Base-by-base conservation (phyloP, 2,113 vertebrate genomes). In the Phylloscopus whistleri region DNA sequence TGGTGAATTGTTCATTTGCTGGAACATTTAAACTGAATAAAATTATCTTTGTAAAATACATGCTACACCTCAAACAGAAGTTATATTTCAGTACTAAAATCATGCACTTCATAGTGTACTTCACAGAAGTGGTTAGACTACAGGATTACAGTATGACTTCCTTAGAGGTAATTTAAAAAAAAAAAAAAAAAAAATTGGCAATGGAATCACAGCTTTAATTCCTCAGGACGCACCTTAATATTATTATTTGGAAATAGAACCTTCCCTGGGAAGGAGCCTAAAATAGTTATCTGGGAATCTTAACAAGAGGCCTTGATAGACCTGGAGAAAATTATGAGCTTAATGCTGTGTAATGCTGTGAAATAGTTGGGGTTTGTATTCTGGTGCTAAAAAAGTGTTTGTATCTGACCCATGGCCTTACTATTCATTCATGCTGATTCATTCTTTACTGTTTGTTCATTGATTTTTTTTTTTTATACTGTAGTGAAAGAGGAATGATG, bases 181-280 rank as follows among this genome's bases (percentile, higher is more conserved):
- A 13, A 6, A 31, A 13, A 6, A 31, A 28, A 6, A 35, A 4
- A 0, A 11, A 4, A 33, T 21, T 43, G 1, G 2, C 12, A 87
- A 19, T 39, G 9, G 12, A 73, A 68, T 1, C 5, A 28, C 15
- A 44, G 22, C 2, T 55, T 72, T 80, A 75, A 13, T 68, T 81
- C 16, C 20, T 76, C 30, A 43, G n/a, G 60, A 33, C 69, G 17
- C 3, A 33, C 11, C 20, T 33, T 77, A 35, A 26, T 79, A 51
- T 33, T 43, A 15, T 63, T 49, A 23, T 73, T 56, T 48, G 6
- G 8, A 84, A 77, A 77, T 16, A 43, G 20, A 37, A 77, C 17
- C 16, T 78, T 55, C 9, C 46, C 17, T 62, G n/a, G 62, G 46
- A 52, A 85, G 46, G 6, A 64, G 4, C 10, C 19, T 46, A 14